Evolutionary conservation across 2,113 vertebrate species (phyloP).

Genomic region (Centropus bengalensis): DNA sequence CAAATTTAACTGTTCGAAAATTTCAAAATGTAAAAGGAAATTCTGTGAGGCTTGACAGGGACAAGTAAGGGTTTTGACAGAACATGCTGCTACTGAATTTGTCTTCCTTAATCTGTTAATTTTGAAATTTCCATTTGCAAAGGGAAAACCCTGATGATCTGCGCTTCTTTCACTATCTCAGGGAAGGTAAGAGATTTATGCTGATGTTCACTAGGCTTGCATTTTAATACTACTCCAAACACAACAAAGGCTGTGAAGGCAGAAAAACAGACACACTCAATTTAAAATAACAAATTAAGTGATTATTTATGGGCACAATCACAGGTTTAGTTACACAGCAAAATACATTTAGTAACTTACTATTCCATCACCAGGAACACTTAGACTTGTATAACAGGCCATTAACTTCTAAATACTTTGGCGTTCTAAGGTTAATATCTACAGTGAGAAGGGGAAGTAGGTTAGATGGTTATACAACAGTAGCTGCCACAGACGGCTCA

Average conservation of each 20-base stretch:
- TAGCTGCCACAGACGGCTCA: background rate
- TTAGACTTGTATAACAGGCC: conserved; percentile 70
- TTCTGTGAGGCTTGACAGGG: conserved; percentile 43
- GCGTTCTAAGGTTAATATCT: conserved; percentile 64
- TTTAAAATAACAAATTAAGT: conserved; percentile 57
- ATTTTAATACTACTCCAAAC: conserved; percentile 23
- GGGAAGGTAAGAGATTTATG: conserved; percentile 10
- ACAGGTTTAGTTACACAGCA: conserved; percentile 57
- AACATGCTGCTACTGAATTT: conserved; percentile 35
- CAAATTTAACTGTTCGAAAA: conserved; percentile 70
- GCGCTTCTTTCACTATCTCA: background rate
- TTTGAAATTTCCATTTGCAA: conserved; percentile 53
- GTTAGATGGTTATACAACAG: conserved; percentile 51
- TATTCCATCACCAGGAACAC: conserved; percentile 61
- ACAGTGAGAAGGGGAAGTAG: conserved; percentile 12
- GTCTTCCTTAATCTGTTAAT: conserved; percentile 57
- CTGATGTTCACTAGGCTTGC: background rate
- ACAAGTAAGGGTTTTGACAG: conserved; percentile 6
- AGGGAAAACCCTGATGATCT: background rate
- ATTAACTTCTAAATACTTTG: conserved; percentile 72
- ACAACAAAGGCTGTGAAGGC: background rate
- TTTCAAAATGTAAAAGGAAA: conserved; percentile 60
- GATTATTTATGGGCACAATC: conserved; percentile 60
- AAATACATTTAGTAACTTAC: conserved; percentile 74
- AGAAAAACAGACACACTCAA: conserved; percentile 45